Evolutionary conservation across 2,797 vertebrate genomes (phyloP).

Genomic region (Rhinella marina): DNA sequence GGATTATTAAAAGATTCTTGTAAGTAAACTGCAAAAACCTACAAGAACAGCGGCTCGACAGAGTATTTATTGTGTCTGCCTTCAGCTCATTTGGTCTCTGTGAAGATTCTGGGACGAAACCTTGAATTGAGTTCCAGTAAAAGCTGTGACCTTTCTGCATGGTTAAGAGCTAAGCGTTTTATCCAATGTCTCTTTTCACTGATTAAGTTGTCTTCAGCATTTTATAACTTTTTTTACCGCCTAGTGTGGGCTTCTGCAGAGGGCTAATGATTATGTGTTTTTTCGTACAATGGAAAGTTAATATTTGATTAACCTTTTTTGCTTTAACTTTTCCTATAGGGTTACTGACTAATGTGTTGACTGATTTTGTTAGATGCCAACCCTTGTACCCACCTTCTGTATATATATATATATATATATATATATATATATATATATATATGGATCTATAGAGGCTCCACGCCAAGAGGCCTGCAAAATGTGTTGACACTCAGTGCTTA

Average conservation of each 20-base stretch:
- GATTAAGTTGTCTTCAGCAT: slow-evolving; percentile 31
- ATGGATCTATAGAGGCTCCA: too few species aligned
- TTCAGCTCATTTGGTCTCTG: not conserved
- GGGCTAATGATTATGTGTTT: slow-evolving; percentile 35
- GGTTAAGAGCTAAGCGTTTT: slow-evolving; percentile 7
- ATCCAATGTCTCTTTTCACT: not conserved
- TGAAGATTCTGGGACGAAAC: slow-evolving; percentile 11
- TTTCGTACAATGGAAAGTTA: not conserved
- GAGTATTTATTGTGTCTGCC: slow-evolving; percentile 4
- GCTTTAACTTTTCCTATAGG: not conserved
- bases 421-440: too few species aligned
- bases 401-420: too few species aligned
- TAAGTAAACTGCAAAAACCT: not conserved
- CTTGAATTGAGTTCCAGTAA: slow-evolving; percentile 18
- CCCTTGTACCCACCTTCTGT: not conserved
- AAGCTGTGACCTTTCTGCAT: slow-evolving; percentile 28
- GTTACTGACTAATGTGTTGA: not conserved
- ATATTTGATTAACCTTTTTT: slow-evolving; percentile 7
- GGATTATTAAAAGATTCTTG: not conserved
- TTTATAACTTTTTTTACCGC: slow-evolving; percentile 18
- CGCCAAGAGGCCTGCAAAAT: too few species aligned
- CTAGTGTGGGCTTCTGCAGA: not conserved
- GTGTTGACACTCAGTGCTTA: too few species aligned
- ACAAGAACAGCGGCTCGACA: not conserved
- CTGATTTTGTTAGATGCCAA: not conserved